These are phyloP conservation scores for Erpobdella octoculata DNA, from an alignment of 2,888 invertebrate species.

Conservation along the genomic window DNA sequence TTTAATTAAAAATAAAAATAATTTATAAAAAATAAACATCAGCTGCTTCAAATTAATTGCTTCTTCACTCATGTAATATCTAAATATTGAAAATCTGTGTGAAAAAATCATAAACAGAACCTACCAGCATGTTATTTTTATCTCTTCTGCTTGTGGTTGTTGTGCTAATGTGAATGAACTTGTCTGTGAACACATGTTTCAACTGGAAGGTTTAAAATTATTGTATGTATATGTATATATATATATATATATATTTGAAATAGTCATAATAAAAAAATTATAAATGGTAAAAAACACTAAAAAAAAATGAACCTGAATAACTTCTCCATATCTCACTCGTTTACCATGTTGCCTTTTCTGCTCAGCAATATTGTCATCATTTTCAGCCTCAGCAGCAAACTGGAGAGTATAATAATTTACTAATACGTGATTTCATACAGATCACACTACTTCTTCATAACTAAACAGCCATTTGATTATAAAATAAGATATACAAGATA, in stretches of 20 bases:
- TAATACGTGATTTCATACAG: background rate
- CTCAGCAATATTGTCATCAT: constrained; percentile 50
- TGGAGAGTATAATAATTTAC: constrained; percentile 27
- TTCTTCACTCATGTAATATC: background rate
- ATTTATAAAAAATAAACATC: background rate
- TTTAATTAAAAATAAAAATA: constrained; percentile 11
- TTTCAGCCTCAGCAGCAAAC: constrained; percentile 45
- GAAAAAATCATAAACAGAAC: too few relatives aligned
- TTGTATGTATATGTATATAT: background rate
- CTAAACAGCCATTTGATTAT: background rate
- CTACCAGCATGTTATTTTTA: constrained; percentile 51
- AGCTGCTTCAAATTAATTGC: background rate
- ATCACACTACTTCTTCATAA: background rate
- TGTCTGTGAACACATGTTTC: constrained; percentile 49
- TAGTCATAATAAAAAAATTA: background rate
- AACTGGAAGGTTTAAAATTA: constrained; percentile 43
- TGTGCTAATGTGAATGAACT: constrained; percentile 51
- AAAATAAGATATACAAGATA: too few relatives aligned
- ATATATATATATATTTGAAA: background rate
- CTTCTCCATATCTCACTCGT: constrained; percentile 49
- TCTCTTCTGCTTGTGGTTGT: constrained; percentile 51
- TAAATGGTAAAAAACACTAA: background rate
- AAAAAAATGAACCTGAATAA: constrained; percentile 46
- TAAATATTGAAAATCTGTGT: too few relatives aligned
- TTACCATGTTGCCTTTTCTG: constrained; percentile 50